Evolutionary conservation across 2,113 vertebrate species (phyloP).

Genomic region (Myodes glareolus): DNA sequence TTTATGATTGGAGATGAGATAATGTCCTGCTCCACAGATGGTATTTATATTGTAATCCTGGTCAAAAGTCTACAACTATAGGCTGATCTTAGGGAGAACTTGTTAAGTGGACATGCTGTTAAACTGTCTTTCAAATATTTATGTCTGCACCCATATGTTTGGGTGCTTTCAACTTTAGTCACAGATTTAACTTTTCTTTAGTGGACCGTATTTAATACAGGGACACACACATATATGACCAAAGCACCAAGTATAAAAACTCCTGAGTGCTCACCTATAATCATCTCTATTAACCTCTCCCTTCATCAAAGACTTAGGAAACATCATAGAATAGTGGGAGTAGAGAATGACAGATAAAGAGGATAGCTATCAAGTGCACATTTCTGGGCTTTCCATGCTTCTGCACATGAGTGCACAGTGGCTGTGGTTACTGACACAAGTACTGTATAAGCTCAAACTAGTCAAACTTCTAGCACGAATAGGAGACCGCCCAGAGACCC

Average conservation of each 20-base stretch:
- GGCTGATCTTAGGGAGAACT: neutral
- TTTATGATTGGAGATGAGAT: neutral
- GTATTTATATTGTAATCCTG: neutral
- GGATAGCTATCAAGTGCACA: neutral
- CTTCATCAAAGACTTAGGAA: neutral
- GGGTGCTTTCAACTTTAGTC: neutral
- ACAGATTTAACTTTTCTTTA: neutral
- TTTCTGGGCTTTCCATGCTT: neutral
- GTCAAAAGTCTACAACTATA: neutral
- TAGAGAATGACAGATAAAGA: neutral
- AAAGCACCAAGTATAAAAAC: neutral
- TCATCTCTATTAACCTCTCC: neutral
- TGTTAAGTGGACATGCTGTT: neutral
- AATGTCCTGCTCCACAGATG: neutral
- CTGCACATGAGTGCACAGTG: neutral
- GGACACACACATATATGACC: neutral
- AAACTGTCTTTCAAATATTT: neutral
- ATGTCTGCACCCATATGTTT: too few relatives aligned
- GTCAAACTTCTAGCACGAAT: neutral
- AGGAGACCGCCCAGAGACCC: too few relatives aligned
- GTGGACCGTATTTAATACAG: neutral
- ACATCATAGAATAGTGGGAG: neutral
- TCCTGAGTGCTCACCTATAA: neutral
- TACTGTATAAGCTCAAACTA: neutral
- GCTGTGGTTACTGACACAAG: neutral